These are phyloP conservation scores for Sipunculus nudus DNA, from an alignment of 2,888 invertebrate species.

Conservation along the genomic window DNA sequence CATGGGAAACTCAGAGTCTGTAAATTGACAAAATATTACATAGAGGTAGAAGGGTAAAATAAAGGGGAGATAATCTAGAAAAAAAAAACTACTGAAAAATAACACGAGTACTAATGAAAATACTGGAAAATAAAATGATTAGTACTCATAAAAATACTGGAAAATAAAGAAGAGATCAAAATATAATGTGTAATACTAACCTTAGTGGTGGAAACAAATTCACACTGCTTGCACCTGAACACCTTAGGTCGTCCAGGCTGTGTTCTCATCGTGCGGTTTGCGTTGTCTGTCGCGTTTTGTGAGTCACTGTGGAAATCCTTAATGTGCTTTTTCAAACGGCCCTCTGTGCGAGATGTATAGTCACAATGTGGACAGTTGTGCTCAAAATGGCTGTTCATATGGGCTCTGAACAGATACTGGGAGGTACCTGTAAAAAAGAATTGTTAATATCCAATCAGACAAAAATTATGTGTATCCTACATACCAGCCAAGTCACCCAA, in stretches of 20 bases:
- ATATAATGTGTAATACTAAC: slow-evolving; percentile 36
- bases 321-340: slow-evolving; percentile 70
- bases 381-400: slow-evolving; percentile 71
- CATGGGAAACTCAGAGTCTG: too few species aligned
- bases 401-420: slow-evolving; percentile 68
- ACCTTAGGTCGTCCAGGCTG: slow-evolving; percentile 73
- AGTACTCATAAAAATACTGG: too few species aligned
- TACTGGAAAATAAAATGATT: too few species aligned
- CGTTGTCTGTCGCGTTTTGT: slow-evolving; percentile 60
- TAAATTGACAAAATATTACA: too few species aligned
- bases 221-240: slow-evolving; percentile 93
- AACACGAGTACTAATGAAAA: too few species aligned
- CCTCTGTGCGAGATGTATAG: slow-evolving; percentile 70
- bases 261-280: slow-evolving; percentile 54
- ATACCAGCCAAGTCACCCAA: neutral
- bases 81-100: too few species aligned
- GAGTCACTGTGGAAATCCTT: slow-evolving; percentile 68
- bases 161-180: too few species aligned
- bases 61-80: too few species aligned
- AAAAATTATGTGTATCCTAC: neutral
- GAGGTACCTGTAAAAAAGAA: slow-evolving; percentile 57
- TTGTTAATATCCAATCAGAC: neutral
- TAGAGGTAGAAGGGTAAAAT: too few species aligned
- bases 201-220: slow-evolving; percentile 85
- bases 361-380: slow-evolving; percentile 71